Base-by-base conservation (phyloP, 2,888 invertebrate species). In the Vandiemenella viatica region DNA sequence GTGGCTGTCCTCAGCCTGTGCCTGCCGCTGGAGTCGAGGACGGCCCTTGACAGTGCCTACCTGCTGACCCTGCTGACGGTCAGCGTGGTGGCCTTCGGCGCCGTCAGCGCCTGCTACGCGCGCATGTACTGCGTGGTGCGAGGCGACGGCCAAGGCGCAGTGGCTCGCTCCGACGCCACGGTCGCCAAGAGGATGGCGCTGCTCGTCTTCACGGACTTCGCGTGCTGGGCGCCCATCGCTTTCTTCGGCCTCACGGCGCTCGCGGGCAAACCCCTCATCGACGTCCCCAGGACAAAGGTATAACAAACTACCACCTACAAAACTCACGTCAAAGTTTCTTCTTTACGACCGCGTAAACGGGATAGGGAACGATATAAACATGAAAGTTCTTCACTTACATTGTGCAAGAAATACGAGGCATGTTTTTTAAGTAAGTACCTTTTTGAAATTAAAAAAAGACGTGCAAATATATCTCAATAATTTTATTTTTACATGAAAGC, bases 101-200 rank as follows among this genome's bases (percentile, higher is more conserved):
- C 79, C 45, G 79, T 81, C 56, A 73, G 77, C 55, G 67, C 70
- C 23, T 77, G 77, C 57, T 79, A 79, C 61, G 71, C 70, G 3
- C 71, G 73, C 57, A 78, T 79, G 75, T 79, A 78, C 61, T 66
- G 70, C 53, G 72, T 74, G 38, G 75, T 79, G 46, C 59, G 64
- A 50, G 60, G 65, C n/a, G 37, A 16, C 32, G 55, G 53, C 13
- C 49, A 52, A 26, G 50, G 52, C 26, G 52, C 52, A 7, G 51
- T 54, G 40, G 62, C 67, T 6, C 61, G 68, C 49, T 67, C 67
- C 16, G 71, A 71, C 55, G 60, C 68, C 49, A 70, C 69, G 1
- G 73, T 79, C 1, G 79, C 79, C 40, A 78, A 78, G 61, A 65
- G 76, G 49, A 80, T 80, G 79, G 76, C 78, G 0, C 66, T 80